These are phyloP conservation scores for Drosophila sp. DNA, from an alignment of 1,140 invertebrate species.

Conservation along the genomic window DNA sequence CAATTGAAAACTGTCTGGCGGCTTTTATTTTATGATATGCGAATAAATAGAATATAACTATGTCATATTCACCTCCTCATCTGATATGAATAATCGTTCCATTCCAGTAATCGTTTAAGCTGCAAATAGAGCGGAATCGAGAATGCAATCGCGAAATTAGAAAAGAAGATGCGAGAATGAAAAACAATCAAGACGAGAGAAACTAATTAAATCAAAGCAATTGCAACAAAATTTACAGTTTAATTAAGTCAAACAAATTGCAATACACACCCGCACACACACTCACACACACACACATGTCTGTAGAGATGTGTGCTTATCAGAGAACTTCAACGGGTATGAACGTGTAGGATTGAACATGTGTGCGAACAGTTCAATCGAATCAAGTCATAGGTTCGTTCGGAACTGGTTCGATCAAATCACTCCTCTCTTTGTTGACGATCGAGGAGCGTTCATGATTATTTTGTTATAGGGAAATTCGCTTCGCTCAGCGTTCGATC, in stretches of 20 bases:
- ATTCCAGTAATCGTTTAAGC: constrained; percentile 11
- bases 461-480: too few species aligned
- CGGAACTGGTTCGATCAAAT: too few species aligned
- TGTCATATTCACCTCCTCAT: constrained; percentile 10
- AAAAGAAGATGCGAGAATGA: background rate
- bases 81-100: constrained; percentile 10
- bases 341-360: too few species aligned
- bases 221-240: constrained; percentile 63
- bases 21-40: background rate
- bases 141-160: constrained; percentile 5
- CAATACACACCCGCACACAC: constrained; percentile 4
- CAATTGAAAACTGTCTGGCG: background rate
- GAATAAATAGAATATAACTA: background rate
- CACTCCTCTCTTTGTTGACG: too few species aligned
- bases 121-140: constrained; percentile 20
- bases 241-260: constrained; percentile 67
- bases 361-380: too few species aligned
- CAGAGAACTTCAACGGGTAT: too few species aligned
- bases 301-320: too few species aligned
- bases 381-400: too few species aligned
- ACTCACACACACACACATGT: constrained; percentile 14
- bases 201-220: constrained; percentile 80
- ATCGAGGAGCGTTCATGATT: too few species aligned
- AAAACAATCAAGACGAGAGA: constrained; percentile 5
- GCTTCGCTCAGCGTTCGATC: too few species aligned